Conservation (phyloP, 2,888 invertebrate species). For the Rhamnusium bicolor region DNA sequence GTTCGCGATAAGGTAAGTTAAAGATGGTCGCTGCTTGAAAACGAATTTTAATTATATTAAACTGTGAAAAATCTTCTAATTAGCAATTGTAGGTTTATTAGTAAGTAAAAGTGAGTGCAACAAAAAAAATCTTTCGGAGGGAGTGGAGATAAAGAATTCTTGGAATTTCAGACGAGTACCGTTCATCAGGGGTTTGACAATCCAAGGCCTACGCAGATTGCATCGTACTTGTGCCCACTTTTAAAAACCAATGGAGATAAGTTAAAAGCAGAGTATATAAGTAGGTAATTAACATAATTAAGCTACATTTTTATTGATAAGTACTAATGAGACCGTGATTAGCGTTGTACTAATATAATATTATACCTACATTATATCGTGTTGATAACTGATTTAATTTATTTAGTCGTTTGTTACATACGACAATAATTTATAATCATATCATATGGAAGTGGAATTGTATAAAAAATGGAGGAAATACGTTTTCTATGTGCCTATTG, state of each 20-base stretch:
- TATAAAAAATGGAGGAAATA: too few species aligned
- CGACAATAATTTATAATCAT: neutral
- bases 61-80: constrained; percentile 48
- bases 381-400: neutral
- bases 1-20: constrained; percentile 19
- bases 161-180: constrained; percentile 62
- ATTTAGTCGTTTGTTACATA: neutral
- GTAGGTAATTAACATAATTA: constrained; percentile 4
- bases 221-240: constrained; percentile 8
- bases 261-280: constrained; percentile 5
- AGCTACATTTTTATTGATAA: neutral
- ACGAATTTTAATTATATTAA: constrained; percentile 46
- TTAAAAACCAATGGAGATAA: constrained; percentile 6
- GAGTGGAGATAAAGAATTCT: constrained; percentile 58
- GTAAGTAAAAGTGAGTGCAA: constrained; percentile 35
- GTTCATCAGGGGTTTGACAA: constrained; percentile 65
- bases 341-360: neutral
- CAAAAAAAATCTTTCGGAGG: constrained; percentile 51
- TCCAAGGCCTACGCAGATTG: constrained; percentile 56
- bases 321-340: neutral
- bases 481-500: too few species aligned
- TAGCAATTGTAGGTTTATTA: constrained; percentile 36
- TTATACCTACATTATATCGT: neutral
- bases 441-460: too few species aligned
- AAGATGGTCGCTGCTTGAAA: constrained; percentile 25